Base-by-base conservation (phyloP, 2,888 invertebrate species). In the Drepana falcataria region DNA sequence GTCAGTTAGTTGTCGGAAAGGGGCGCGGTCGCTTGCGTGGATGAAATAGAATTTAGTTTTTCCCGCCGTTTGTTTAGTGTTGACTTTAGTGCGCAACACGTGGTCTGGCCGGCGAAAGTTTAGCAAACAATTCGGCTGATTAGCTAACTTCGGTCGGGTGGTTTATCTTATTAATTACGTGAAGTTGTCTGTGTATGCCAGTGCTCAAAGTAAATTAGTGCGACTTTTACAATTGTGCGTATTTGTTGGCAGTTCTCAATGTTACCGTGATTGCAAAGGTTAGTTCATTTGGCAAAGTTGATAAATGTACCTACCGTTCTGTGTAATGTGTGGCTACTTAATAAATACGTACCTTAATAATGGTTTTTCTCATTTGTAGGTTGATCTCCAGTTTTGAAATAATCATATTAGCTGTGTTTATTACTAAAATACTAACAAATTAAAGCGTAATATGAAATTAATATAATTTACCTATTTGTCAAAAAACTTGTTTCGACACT, bases 1-100 rank as follows among this genome's bases (percentile, higher is more conserved):
- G 78, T 72, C 86, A 83, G 85, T 83, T 76, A 80, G 77, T 84
- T 75, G 83, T 76, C 73, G 73, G 78, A 74, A 82, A 80, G 81
- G 80, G 78, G 73, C 75, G 79, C 71, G 73, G 77, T 70, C 78
- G 73, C 67, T 69, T 68, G 75, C 71, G 68, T 66, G 67, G 66
- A 65, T 69, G 69, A 61, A 75, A 77, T 80, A 73, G 77, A 78
- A 79, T 77, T 73, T 40, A 37, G 33, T 51, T 51, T 81, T 83
- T 76, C 65, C 67, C 65, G 62, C 56, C 64, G 59, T 65, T 64
- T 65, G 59, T 55, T 54, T 54, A 58, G 52, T 35, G 53, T 56
- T 59, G 63, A 60, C 58, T 57, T 66, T 70, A 68, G 59, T 53
- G 69, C 60, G 80, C 84, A 82, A 86, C 87, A 87, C 85, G 87